These are phyloP conservation scores for Caradrina kadenii DNA, from an alignment of 2,888 invertebrate species.

Conservation along the genomic window DNA sequence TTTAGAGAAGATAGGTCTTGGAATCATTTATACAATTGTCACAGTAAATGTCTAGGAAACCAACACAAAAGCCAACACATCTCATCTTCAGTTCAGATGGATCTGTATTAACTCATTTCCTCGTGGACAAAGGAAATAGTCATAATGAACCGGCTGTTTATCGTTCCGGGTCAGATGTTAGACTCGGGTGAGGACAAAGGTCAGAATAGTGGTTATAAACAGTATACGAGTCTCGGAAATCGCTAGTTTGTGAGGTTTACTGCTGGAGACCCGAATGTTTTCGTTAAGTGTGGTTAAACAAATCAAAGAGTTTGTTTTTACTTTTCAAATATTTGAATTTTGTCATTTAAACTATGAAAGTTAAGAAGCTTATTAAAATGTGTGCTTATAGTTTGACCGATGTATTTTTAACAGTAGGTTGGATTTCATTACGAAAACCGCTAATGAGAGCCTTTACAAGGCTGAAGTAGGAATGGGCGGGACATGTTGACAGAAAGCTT, in stretches of 20 bases:
- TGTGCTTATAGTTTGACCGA: too few relatives aligned
- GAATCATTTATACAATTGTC: background rate
- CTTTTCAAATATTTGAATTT: background rate
- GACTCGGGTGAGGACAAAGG: constrained; percentile 44
- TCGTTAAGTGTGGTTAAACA: constrained; percentile 4
- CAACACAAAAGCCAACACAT: constrained; percentile 1
- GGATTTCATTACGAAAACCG: too few relatives aligned
- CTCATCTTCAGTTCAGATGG: constrained; percentile 5
- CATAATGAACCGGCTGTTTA: constrained; percentile 50
- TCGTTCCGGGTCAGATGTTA: constrained; percentile 51
- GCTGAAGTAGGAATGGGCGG: too few relatives aligned
- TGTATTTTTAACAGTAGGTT: too few relatives aligned
- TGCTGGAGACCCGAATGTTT: constrained; percentile 13
- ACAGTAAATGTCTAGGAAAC: background rate
- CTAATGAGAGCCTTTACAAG: too few relatives aligned
- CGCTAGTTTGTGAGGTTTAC: constrained; percentile 25
- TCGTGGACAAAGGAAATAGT: constrained; percentile 35
- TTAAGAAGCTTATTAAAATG: too few relatives aligned
- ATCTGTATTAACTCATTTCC: constrained; percentile 37
- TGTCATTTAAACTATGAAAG: too few relatives aligned
- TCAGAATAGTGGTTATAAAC: constrained; percentile 50
- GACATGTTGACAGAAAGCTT: too few relatives aligned
- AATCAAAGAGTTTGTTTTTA: background rate
- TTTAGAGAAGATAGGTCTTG: too few relatives aligned
- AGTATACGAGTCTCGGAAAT: constrained; percentile 20